Base-by-base conservation (phyloP, 1,140 invertebrate genomes). In the Theocolax elegans region DNA sequence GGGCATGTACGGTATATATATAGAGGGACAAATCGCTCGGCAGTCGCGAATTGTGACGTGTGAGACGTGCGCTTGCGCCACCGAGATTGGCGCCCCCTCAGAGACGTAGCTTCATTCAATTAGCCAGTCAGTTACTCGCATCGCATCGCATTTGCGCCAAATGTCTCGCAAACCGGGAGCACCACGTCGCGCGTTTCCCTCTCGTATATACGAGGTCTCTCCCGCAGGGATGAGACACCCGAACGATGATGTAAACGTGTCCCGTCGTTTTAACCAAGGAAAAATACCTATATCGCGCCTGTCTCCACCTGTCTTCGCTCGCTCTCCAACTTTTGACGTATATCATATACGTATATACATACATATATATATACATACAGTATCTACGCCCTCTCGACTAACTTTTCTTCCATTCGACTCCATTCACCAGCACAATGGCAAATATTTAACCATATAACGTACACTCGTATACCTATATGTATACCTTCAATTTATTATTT, bases 51-150 rank as follows among this genome's bases (percentile, higher is more conserved):
- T 63, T 63, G 56, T 53, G 67, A 69, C 49, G 67, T 35, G 17
- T 44, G 59, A 3, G 42, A 46, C 48, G 46, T 38, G 44, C 27
- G 27, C 38, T 0, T n/a, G 60, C 17, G 17, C n/a, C n/a, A n/a
- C n/a, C n/a, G 77, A 77, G 77, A 81, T 79, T 81, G 76, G 75
- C 75, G 75, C 74, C 81, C 81, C 81, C 78, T 83, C 75, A 75
- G 83, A 84, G 81, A 80, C 79, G 75, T 80, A 75, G 76, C 77
- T 78, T 84, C 81, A 84, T 84, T 84, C 82, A 84, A 84, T 84
- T 84, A 84, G 76, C 76, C 80, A 83, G 80, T 83, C 81, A 82
- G 80, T 84, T 84, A 83, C 82, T 83, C 79, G 78, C 82, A 81
- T 83, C 82, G 80, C 81, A 81, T 82, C 80, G 75, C 78, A 79